A percentile compares a stretch with the other conserved stretches of the same genome.
These are phyloP conservation scores for Ptilorrhoa leucosticta DNA, from an alignment of 2,113 vertebrate species.

Conservation along the genomic window DNA sequence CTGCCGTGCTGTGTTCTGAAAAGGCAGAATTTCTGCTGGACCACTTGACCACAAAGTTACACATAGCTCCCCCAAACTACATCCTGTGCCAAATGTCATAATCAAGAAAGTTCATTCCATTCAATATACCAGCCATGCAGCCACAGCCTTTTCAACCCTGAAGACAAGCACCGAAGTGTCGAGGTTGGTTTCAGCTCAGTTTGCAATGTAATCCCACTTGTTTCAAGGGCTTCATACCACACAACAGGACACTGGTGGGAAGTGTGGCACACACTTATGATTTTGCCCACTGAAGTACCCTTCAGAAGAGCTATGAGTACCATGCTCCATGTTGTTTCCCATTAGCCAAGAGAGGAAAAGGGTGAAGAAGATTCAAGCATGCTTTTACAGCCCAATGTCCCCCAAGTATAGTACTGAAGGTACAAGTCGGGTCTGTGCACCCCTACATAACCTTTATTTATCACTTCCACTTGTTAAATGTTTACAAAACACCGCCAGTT, in stretches of 20 bases:
- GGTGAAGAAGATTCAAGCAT: background rate
- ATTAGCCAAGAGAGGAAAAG: background rate
- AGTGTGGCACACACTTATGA: background rate
- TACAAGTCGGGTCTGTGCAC: background rate
- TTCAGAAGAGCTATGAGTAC: background rate
- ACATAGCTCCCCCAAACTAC: background rate
- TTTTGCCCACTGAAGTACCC: background rate
- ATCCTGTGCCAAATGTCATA: background rate
- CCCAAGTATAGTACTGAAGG: rapidly evolving
- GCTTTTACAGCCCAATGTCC: background rate
- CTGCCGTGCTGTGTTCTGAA: background rate
- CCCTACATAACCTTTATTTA: background rate
- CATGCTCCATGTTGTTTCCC: background rate
- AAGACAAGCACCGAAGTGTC: background rate
- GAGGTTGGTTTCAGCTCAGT: background rate
- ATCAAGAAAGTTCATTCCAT: background rate
- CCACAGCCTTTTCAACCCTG: background rate
- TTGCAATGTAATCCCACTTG: background rate
- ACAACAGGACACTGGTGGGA: background rate
- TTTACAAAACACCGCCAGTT: background rate
- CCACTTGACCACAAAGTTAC: background rate
- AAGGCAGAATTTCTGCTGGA: background rate
- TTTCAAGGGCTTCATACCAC: background rate
- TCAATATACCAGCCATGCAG: background rate
- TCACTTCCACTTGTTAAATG: background rate